Percentiles rank a stretch among this genome's conserved stretches.
phyloP scores from a whole-genome alignment of 2,888 invertebrate genomes.

The Scaptomyza reducta region DNA sequence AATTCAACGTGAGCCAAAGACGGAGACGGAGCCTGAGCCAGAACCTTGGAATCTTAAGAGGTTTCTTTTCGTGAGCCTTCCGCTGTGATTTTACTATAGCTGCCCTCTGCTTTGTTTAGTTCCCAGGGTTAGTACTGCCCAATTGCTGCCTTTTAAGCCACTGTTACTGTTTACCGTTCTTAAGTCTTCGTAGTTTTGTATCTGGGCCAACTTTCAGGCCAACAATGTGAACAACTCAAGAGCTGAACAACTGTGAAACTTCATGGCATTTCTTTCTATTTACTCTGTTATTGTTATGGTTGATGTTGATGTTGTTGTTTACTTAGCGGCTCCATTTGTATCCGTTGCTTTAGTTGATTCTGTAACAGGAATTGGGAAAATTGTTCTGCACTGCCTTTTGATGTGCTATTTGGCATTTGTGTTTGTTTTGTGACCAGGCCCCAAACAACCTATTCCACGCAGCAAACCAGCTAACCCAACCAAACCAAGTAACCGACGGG shows the following conservation, averaged over 20 bases:
- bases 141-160: constrained; percentile 2
- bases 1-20: neutral
- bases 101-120: constrained; percentile 30
- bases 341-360: constrained; percentile 51
- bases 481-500: constrained; percentile 43
- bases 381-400: constrained; percentile 51
- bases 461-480: constrained; percentile 13
- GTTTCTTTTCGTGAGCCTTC: constrained; percentile 8
- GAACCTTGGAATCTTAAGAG: constrained; percentile 16
- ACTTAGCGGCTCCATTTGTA: constrained; percentile 63
- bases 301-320: constrained; percentile 41
- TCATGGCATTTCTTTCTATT: constrained; percentile 42
- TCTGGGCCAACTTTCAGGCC: constrained; percentile 31
- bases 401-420: constrained; percentile 37
- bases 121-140: constrained; percentile 21
- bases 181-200: constrained; percentile 29
- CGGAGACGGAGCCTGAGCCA: neutral
- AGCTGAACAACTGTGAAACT: constrained; percentile 39
- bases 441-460: constrained; percentile 3
- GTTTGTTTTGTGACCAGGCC: constrained; percentile 29
- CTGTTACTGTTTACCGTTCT: constrained; percentile 11
- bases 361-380: constrained; percentile 52
- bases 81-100: constrained; percentile 37
- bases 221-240: constrained; percentile 33
- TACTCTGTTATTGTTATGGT: constrained; percentile 30